Evolutionary conservation across 2,888 invertebrate species (phyloP).

Genomic region (Epinotia ramella): DNA sequence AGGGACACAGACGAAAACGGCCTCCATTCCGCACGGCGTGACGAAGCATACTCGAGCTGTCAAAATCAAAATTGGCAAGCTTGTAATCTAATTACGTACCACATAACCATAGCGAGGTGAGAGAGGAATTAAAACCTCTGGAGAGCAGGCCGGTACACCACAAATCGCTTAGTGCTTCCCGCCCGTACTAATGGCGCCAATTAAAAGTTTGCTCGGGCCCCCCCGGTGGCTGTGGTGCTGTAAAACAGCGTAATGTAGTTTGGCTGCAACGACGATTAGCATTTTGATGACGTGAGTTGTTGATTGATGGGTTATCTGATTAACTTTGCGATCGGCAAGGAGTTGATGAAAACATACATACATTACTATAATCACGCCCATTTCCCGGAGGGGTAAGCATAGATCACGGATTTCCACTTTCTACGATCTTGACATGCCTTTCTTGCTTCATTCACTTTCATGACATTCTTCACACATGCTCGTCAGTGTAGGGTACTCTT

Average conservation of each 20-base stretch:
- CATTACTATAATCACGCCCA: too few species aligned
- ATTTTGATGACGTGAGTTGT: conserved; percentile 71
- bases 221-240: conserved; percentile 78
- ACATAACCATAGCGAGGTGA: conserved; percentile 71
- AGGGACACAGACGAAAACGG: neutral
- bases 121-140: conserved; percentile 77
- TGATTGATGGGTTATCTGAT: conserved; percentile 33
- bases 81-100: conserved; percentile 56
- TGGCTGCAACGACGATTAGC: conserved; percentile 67
- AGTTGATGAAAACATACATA: neutral
- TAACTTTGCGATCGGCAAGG: neutral
- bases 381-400: too few species aligned
- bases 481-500: too few species aligned
- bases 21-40: neutral
- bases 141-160: conserved; percentile 83
- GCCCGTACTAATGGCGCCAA: conserved; percentile 84
- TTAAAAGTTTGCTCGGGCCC: conserved; percentile 82
- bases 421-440: too few species aligned
- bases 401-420: too few species aligned
- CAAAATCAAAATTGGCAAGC: conserved; percentile 39
- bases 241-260: conserved; percentile 81
- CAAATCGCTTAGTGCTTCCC: conserved; percentile 84
- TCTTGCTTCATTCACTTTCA: too few species aligned
- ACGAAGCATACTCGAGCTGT: neutral
- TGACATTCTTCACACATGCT: too few species aligned